These are phyloP conservation scores for Mechanitis messenoides DNA, from an alignment of 2,888 invertebrate genomes.

Conservation along the genomic window DNA sequence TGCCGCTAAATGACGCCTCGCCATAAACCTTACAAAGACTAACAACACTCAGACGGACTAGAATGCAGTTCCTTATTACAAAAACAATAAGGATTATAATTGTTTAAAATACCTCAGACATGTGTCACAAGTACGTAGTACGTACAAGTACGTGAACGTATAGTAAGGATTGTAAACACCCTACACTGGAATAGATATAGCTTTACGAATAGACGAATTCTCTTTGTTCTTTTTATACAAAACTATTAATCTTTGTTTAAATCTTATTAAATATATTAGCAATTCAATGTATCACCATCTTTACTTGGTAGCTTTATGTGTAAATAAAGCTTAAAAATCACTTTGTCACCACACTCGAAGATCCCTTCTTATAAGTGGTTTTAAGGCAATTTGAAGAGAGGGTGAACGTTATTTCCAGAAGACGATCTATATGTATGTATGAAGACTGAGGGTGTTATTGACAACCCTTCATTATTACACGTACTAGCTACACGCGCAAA, in stretches of 20 bases:
- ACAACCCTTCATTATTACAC: not conserved
- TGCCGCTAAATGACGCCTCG: no score
- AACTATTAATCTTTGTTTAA: not conserved
- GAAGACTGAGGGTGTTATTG: not conserved
- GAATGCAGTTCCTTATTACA: conserved; percentile 1
- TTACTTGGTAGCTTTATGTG: conserved; percentile 32
- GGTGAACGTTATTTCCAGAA: conserved; percentile 29
- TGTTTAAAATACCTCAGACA: conserved; percentile 2
- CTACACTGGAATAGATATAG: conserved; percentile 1
- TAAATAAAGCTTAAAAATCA: conserved; percentile 62
- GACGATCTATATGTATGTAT: not conserved
- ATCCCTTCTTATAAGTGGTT: conserved; percentile 43
- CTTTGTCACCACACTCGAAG: conserved; percentile 42
- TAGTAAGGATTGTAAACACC: not conserved
- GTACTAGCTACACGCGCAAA: no score
- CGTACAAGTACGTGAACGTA: not conserved
- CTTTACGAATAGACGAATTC: conserved; percentile 1
- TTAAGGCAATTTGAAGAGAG: conserved; percentile 41
- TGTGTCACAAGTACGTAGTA: conserved; percentile 13
- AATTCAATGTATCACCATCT: no score
- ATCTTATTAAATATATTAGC: no score
- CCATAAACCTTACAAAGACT: conserved; percentile 6
- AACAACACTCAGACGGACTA: not conserved
- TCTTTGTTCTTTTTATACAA: conserved; percentile 5
- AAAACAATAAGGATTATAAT: conserved; percentile 5